Evolutionary conservation across 37 sponge, comb jelly and placozoan genomes (phyloP).

Genomic region (Theonella swinhoei): DNA sequence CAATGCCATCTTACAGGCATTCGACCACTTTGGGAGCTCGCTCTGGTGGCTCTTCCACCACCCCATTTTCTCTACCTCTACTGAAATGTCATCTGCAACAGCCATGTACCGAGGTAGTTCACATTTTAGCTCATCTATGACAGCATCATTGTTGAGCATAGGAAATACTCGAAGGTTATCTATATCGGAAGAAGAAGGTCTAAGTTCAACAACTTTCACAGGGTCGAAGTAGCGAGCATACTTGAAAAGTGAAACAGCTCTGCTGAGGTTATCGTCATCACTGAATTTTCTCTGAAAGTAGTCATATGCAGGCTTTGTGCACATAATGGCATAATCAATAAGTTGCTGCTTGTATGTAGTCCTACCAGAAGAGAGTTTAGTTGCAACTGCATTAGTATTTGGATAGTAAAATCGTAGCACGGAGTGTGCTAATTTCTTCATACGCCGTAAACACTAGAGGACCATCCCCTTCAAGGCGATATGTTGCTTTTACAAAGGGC

Average conservation of each 20-base stretch:
- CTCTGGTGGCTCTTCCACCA: conserved; percentile 1
- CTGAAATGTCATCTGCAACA: not conserved
- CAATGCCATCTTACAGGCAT: not conserved
- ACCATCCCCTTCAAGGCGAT: conserved; percentile 52
- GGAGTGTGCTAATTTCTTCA: conserved; percentile 3
- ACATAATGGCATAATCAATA: not conserved
- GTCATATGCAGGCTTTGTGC: too few relatives aligned
- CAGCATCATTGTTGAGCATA: not conserved
- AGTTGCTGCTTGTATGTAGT: not conserved
- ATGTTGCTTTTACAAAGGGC: conserved; percentile 37
- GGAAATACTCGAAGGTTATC: not conserved
- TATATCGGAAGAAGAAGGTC: conserved; percentile 15
- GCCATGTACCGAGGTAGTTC: not conserved
- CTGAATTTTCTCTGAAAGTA: conserved; percentile 1
- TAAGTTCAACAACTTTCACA: conserved; percentile 6
- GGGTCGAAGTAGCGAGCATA: conserved; percentile 15
- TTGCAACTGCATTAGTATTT: not conserved
- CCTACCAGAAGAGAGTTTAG: not conserved
- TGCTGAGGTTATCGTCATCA: not conserved
- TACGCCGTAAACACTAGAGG: conserved; percentile 4
- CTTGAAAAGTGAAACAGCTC: too few relatives aligned
- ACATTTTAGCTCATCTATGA: not conserved
- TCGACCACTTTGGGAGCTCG: conserved; percentile 7
- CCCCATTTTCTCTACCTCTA: not conserved
- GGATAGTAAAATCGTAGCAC: conserved; percentile 3